Evolutionary conservation across 1,140 invertebrate species (phyloP).

Genomic region (Apis dorsata): DNA sequence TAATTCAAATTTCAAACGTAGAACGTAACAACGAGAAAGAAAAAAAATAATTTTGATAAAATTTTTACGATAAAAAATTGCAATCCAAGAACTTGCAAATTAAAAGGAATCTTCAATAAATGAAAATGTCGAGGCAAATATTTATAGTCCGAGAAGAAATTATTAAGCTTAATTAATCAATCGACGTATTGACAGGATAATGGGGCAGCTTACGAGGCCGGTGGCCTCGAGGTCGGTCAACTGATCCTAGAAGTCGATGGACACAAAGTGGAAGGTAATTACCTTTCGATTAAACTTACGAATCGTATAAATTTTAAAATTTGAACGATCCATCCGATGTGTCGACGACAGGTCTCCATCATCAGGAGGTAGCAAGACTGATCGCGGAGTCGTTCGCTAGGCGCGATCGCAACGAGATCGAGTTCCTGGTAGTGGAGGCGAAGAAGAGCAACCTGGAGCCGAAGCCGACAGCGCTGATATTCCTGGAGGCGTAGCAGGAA

Average conservation of each 20-base stretch:
- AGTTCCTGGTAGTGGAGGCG: slow-evolving; percentile 93
- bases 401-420: slow-evolving; percentile 91
- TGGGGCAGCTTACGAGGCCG: slow-evolving; percentile 95
- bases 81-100: too few relatives aligned
- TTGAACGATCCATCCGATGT: not conserved
- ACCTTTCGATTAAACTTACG: not conserved
- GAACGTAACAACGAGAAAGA: too few relatives aligned
- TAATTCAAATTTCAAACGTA: too few relatives aligned
- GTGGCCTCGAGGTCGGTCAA: slow-evolving; percentile 95
- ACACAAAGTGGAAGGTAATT: slow-evolving; percentile 89
- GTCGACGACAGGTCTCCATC: slow-evolving; percentile 79
- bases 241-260: slow-evolving; percentile 96
- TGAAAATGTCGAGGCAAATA: too few relatives aligned
- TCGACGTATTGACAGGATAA: slow-evolving; percentile 86
- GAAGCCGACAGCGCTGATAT: slow-evolving; percentile 92
- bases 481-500: slow-evolving; percentile 91
- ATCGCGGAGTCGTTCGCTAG: slow-evolving; percentile 94
- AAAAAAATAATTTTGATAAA: too few relatives aligned
- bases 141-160: too few relatives aligned
- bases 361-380: slow-evolving; percentile 91
- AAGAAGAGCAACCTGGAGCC: slow-evolving; percentile 94
- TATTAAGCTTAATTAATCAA: not conserved
- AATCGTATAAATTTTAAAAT: not conserved
- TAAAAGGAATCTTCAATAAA: too few relatives aligned
- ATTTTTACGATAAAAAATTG: too few relatives aligned